Conservation (phyloP, 2,113 vertebrate genomes). For the Neodon shergylaensis region DNA sequence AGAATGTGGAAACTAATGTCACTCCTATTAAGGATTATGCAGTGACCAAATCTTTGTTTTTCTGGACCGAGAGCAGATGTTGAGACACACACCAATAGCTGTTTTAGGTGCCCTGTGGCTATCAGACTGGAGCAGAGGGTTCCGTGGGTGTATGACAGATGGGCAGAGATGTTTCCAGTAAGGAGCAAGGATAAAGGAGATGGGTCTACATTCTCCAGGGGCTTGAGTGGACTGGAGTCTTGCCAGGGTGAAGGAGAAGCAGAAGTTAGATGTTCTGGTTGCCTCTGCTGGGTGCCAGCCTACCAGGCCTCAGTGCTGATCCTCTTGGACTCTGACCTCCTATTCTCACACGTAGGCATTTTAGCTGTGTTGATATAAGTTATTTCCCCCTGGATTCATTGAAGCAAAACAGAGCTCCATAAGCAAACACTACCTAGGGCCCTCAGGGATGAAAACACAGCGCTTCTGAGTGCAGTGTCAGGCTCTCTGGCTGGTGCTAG, state of each 20-base stretch:
- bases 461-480: too few relatives aligned
- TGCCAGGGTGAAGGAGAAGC: not conserved
- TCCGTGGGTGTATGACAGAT: not conserved
- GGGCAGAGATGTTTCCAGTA: accelerated
- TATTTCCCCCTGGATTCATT: constrained; percentile 62
- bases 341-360: not conserved
- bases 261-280: not conserved
- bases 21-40: not conserved
- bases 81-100: not conserved
- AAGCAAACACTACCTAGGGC: not conserved
- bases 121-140: not conserved
- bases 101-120: not conserved
- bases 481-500: not conserved
- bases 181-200: not conserved
- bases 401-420: constrained; percentile 51
- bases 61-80: not conserved
- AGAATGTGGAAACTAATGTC: not conserved
- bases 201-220: not conserved
- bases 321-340: constrained; percentile 70
- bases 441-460: not conserved
- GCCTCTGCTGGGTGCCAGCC: not conserved
- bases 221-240: not conserved
- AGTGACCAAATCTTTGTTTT: not conserved
- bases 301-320: not conserved
- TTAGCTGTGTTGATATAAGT: constrained; percentile 36